A percentile compares a stretch with the other conserved stretches of the same genome.
Evolutionary conservation across 2,797 vertebrate genomes (phyloP).

Genomic region (Salarias fasciatus): DNA sequence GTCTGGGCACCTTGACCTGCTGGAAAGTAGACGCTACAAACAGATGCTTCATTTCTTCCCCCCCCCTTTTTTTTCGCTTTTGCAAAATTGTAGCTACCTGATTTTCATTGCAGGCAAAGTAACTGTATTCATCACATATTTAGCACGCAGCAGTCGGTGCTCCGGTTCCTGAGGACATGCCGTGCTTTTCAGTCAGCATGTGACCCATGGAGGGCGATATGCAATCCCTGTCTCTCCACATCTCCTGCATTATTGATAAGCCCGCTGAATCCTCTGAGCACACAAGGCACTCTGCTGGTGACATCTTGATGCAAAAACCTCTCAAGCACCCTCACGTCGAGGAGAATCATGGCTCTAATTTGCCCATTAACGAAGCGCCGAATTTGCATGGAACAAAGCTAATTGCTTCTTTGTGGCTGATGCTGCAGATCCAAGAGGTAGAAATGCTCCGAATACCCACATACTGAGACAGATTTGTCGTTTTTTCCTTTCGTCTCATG

Average conservation of each 20-base stretch:
- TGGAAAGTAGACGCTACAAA: constrained; percentile 2
- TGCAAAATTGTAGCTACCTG: constrained; percentile 3
- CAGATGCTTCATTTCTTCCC: constrained; percentile 24
- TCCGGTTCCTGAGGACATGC: constrained; percentile 63
- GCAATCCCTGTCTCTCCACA: constrained; percentile 70
- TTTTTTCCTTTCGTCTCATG: constrained; percentile 15
- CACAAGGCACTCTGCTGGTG: constrained; percentile 53
- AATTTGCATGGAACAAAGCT: constrained; percentile 47
- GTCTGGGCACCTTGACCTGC: constrained; percentile 53
- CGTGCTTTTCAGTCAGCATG: constrained; percentile 75
- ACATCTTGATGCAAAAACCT: constrained; percentile 68
- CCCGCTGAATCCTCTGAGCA: constrained; percentile 61
- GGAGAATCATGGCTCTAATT: constrained; percentile 61
- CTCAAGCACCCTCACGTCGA: constrained; percentile 54
- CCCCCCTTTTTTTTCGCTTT: neutral
- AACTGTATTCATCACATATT: constrained; percentile 40
- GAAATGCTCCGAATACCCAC: constrained; percentile 22
- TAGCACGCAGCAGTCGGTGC: constrained; percentile 35
- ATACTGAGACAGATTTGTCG: constrained; percentile 8
- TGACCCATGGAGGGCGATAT: constrained; percentile 72
- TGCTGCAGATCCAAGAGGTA: constrained; percentile 12
- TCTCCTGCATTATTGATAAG: constrained; percentile 84
- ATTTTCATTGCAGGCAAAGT: constrained; percentile 10
- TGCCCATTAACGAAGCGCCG: constrained; percentile 43
- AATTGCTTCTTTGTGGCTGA: constrained; percentile 42